Evolutionary conservation across 2,888 invertebrate genomes (phyloP).

Genomic region (Cheilosia urbana): DNA sequence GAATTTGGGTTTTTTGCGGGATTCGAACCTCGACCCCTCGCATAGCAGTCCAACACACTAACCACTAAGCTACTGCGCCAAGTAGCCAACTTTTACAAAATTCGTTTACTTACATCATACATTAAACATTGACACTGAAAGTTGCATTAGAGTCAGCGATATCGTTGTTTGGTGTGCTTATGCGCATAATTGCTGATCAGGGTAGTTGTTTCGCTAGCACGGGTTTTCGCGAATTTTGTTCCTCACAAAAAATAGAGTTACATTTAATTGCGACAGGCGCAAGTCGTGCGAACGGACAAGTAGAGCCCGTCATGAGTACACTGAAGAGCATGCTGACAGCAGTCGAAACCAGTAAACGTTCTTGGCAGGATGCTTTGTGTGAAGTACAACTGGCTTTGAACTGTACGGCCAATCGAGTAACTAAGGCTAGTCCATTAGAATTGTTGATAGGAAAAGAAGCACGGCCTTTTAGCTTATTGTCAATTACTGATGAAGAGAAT

Average conservation of each 20-base stretch:
- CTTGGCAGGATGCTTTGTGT: constrained; percentile 56
- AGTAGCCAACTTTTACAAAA: constrained; percentile 33
- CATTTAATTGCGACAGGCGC: constrained; percentile 60
- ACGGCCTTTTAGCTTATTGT: constrained; percentile 7
- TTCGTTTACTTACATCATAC: constrained; percentile 18
- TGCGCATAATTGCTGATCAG: constrained; percentile 51
- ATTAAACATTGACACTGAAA: constrained; percentile 15
- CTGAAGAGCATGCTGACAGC: constrained; percentile 56
- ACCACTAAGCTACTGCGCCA: too few relatives aligned
- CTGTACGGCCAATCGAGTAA: constrained; percentile 18
- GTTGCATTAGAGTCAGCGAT: constrained; percentile 18
- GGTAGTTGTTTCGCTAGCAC: constrained; percentile 51
- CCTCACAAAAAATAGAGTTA: constrained; percentile 46
- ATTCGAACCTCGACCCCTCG: too few relatives aligned
- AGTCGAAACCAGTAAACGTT: constrained; percentile 57
- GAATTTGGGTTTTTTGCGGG: too few relatives aligned
- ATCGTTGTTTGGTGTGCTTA: constrained; percentile 11
- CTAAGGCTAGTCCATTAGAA: constrained; percentile 20
- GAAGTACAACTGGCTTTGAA: constrained; percentile 58
- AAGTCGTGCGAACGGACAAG: constrained; percentile 62
- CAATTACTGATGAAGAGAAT: constrained; percentile 21
- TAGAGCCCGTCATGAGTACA: constrained; percentile 55
- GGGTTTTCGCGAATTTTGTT: constrained; percentile 49
- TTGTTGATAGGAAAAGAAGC: constrained; percentile 23
- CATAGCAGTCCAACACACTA: too few relatives aligned